A percentile compares a stretch with the other conserved stretches of the same genome.
phyloP scores from a whole-genome alignment of 2,797 vertebrate genomes.

The Calcarius lapponicus region DNA sequence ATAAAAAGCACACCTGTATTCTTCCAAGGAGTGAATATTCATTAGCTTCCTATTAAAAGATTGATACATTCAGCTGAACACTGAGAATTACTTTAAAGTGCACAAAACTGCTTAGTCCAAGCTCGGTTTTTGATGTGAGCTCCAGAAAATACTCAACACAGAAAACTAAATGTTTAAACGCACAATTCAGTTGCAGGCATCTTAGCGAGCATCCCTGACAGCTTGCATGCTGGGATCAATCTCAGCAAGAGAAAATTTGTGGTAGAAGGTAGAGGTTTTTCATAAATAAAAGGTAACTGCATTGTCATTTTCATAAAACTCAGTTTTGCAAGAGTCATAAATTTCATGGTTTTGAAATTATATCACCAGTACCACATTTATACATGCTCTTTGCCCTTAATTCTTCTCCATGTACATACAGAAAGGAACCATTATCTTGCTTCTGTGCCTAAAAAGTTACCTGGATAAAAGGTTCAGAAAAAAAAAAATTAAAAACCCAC shows the following conservation, averaged over 20 bases:
- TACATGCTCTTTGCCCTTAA: neutral
- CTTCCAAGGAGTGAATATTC: neutral
- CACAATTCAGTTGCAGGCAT: neutral
- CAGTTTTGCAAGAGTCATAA: neutral
- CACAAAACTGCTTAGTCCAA: neutral
- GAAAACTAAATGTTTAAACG: neutral
- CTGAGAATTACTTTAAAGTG: neutral
- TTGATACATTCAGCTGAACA: neutral
- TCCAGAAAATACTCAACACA: neutral
- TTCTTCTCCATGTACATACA: neutral
- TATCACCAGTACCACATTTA: neutral
- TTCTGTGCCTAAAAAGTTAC: neutral
- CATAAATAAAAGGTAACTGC: neutral
- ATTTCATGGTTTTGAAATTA: neutral
- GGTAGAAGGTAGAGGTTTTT: neutral
- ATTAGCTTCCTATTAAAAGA: neutral
- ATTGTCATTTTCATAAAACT: neutral
- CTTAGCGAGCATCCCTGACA: neutral
- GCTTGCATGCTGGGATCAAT: rapidly evolving
- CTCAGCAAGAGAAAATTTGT: neutral
- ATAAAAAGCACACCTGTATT: rapidly evolving
- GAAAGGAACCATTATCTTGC: neutral
- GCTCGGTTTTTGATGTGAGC: neutral
- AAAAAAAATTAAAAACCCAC: too few relatives aligned
- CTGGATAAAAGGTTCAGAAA: neutral